Base-by-base conservation (phyloP, 2,797 vertebrate species). In the Acanthurus tractus region DNA sequence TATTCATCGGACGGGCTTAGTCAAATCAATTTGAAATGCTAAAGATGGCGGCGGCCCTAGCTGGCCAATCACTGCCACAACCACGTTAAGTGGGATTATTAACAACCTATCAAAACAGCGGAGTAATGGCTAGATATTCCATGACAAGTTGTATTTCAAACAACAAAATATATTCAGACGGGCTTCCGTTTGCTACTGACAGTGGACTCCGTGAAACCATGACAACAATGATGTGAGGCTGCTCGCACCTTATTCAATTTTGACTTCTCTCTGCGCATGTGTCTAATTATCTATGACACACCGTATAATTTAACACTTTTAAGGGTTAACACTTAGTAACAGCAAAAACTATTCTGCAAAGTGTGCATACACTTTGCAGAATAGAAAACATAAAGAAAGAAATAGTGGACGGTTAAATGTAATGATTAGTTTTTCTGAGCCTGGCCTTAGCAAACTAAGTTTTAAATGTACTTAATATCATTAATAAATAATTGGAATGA, bases 41-140 rank as follows among this genome's bases (percentile, higher is more conserved):
- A 45, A 75, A 80, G 58, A 74, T 84, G 70, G 77, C 59, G 70
- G 77, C 59, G 73, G 64, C 66, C 62, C 11, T 18, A 22, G 11
- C 46, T 42, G 59, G 10, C 45, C 52, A 38, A 8, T 46, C 36
- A 45, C 2, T 17, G 45, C 70, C 56, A 11, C 57, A 50, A 18
- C 22, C 49, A 49, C 23, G 38, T 1, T 40, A 8, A 18, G 20
- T 23, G 36, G 44, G 13, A 15, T 38, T 46, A 48, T 15, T 49
- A 14, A 12, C 38, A 18, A 50, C n/a, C 42, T 20, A 22, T 12
- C 8, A 46, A 9, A 15, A 6, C 38, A 23, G 9, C 45, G 11
- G 22, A 14, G 22, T 17, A 36, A n/a, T 1, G 8, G 4, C 20
- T 45, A 42, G 20, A 59, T 1, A 11, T 50, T 9, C 9, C 4